Evolutionary conservation across 2,888 invertebrate genomes (phyloP).

Genomic region (Campoplex nolae): DNA sequence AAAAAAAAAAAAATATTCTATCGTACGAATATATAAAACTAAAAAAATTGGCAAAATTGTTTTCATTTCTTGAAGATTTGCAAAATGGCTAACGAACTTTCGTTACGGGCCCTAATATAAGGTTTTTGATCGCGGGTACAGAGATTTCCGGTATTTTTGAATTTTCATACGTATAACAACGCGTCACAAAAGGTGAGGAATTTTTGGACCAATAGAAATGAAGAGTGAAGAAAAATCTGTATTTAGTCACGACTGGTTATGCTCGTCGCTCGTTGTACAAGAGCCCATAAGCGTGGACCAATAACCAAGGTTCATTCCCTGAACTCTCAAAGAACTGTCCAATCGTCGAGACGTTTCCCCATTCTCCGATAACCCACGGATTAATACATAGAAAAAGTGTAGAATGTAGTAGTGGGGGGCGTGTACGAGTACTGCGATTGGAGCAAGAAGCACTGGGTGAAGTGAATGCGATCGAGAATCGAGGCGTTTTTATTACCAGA

Average conservation of each 20-base stretch:
- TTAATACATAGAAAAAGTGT: neutral
- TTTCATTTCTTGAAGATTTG: too few species aligned
- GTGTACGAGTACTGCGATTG: neutral
- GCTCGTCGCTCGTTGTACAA: neutral
- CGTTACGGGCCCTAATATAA: too few species aligned
- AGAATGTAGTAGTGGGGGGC: slow-evolving; percentile 3
- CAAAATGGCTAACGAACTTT: too few species aligned
- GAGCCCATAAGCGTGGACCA: neutral
- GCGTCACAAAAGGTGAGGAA: neutral
- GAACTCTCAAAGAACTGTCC: neutral
- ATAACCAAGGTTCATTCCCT: neutral
- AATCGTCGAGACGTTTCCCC: neutral
- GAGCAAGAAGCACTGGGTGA: slow-evolving; percentile 40
- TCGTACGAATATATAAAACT: too few species aligned
- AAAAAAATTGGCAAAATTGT: too few species aligned
- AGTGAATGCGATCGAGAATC: slow-evolving; percentile 59
- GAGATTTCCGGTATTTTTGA: neutral
- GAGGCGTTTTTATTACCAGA: slow-evolving; percentile 63
- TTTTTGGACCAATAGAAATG: neutral
- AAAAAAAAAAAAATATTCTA: neutral
- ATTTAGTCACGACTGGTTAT: neutral
- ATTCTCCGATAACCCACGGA: neutral
- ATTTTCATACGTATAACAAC: neutral
- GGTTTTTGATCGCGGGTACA: neutral
- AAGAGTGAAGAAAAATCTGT: neutral